These are phyloP conservation scores for Acanthosepion lycidas DNA, from an alignment of 2,888 invertebrate species.

Conservation along the genomic window DNA sequence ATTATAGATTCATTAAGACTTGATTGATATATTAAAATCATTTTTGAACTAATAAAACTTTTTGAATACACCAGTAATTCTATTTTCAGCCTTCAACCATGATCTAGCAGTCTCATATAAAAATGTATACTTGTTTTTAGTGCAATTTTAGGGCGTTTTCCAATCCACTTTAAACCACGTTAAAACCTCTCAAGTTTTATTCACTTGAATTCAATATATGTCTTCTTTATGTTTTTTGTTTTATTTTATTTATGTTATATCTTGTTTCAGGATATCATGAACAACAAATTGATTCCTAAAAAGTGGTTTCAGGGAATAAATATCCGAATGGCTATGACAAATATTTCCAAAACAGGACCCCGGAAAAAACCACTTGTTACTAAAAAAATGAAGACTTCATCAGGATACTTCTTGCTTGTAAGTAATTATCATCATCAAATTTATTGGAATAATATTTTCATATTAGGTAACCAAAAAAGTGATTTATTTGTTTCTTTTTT, in stretches of 20 bases:
- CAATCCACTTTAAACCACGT: too few species aligned
- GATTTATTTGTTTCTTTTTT: not conserved
- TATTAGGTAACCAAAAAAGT: not conserved
- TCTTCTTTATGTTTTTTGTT: not conserved
- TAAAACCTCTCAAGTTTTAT: too few species aligned
- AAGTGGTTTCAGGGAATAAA: not conserved
- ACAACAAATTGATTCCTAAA: not conserved
- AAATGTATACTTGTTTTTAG: too few species aligned
- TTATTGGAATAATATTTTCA: not conserved
- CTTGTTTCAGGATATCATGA: not conserved
- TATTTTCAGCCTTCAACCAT: too few species aligned
- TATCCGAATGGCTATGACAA: not conserved
- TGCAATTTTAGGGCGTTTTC: too few species aligned
- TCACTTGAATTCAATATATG: not conserved
- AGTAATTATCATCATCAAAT: not conserved
- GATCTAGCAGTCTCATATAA: too few species aligned
- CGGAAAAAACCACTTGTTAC: not conserved
- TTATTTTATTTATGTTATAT: too few species aligned
- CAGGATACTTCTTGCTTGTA: constrained; percentile 3
- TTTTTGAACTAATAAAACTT: too few species aligned
- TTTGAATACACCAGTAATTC: too few species aligned
- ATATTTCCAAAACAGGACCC: not conserved
- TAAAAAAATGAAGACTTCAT: not conserved
- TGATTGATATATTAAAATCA: too few species aligned
- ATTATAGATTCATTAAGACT: too few species aligned